Percentiles rank a stretch among this genome's conserved stretches.
These are phyloP conservation scores for Pachliopta kotzebuea DNA, from an alignment of 2,888 invertebrate genomes.

Conservation along the genomic window DNA sequence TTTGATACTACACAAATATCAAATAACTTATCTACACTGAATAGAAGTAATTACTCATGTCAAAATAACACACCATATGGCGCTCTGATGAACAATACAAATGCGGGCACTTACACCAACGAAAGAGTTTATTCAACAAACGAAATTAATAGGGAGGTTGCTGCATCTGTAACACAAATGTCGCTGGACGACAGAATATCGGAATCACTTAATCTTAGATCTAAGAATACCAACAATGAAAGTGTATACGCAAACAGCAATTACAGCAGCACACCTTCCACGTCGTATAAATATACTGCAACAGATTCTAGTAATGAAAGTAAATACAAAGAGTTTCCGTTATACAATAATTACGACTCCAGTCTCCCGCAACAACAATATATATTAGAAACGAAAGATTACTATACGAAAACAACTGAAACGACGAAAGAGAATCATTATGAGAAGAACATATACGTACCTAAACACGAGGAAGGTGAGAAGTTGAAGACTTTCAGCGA, in stretches of 20 bases:
- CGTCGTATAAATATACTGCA: constrained; percentile 38
- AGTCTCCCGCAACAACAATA: constrained; percentile 61
- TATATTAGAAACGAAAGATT: constrained; percentile 67
- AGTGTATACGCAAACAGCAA: constrained; percentile 55
- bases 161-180: constrained; percentile 53
- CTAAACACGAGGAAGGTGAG: constrained; percentile 60
- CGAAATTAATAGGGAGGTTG: constrained; percentile 38
- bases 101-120: constrained; percentile 49
- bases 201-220: constrained; percentile 71
- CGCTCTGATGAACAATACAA: constrained; percentile 41
- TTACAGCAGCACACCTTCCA: constrained; percentile 43
- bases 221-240: constrained; percentile 62
- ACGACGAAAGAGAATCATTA: constrained; percentile 52
- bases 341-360: constrained; percentile 61
- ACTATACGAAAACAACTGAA: constrained; percentile 61
- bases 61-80: constrained; percentile 40
- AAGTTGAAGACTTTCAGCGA: constrained; percentile 68
- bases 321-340: constrained; percentile 57
- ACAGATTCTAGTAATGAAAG: constrained; percentile 34
- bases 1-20: constrained; percentile 5
- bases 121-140: constrained; percentile 43
- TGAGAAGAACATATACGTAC: constrained; percentile 71
- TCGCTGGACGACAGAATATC: constrained; percentile 74
- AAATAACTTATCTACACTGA: constrained; percentile 53
- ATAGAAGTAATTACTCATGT: constrained; percentile 44